Conservation (phyloP, 2,888 invertebrate species). For the Caradrina kadenii region DNA sequence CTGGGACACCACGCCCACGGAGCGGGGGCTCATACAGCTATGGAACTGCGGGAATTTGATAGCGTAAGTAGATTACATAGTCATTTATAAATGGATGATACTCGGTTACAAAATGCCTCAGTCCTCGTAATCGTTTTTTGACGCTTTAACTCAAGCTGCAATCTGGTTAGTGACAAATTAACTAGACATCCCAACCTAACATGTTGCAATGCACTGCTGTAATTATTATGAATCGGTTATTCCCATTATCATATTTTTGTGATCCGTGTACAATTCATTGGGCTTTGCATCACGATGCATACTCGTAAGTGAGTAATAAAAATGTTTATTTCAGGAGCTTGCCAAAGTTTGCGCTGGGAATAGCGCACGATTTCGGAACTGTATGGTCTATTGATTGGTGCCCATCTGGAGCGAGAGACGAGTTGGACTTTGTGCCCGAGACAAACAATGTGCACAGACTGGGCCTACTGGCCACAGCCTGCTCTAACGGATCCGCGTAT, state of each 20-base stretch:
- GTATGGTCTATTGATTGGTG: conserved; percentile 94
- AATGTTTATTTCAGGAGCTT: conserved; percentile 64
- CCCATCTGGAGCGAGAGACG: conserved; percentile 93
- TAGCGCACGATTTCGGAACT: conserved; percentile 92
- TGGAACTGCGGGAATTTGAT: conserved; percentile 91
- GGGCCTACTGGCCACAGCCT: conserved; percentile 93
- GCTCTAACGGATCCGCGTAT: conserved; percentile 92
- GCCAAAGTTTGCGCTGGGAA: conserved; percentile 87
- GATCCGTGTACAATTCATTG: too few relatives aligned
- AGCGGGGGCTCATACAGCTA: conserved; percentile 92
- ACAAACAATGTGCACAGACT: conserved; percentile 78
- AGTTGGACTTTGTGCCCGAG: conserved; percentile 7
- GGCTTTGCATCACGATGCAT: too few relatives aligned
- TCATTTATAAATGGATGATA: too few relatives aligned
- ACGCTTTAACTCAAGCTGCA: neutral
- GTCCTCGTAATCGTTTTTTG: neutral
- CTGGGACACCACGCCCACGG: conserved; percentile 77
- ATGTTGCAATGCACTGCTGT: too few relatives aligned
- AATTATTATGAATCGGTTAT: too few relatives aligned
- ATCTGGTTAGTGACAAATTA: neutral
- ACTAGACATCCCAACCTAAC: too few relatives aligned
- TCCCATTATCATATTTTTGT: too few relatives aligned
- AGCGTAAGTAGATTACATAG: conserved; percentile 69
- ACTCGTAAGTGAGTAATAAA: neutral
- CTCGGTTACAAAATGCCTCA: too few relatives aligned